Evolutionary conservation across 1,140 invertebrate species (phyloP).

Genomic region (Drosophila sechellia): DNA sequence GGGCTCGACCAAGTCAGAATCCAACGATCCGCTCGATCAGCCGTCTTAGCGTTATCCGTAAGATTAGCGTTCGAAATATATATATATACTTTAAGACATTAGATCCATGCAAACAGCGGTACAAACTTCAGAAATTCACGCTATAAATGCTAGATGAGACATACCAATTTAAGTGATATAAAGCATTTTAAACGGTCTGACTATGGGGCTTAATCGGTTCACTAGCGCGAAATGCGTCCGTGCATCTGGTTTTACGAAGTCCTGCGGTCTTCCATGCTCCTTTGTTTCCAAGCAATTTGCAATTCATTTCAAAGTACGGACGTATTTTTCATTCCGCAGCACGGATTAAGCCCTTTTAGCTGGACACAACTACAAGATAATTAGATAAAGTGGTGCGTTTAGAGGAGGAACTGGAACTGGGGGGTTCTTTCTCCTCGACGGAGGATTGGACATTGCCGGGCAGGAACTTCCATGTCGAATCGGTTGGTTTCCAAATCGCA

Average conservation of each 20-base stretch:
- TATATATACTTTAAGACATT: slow-evolving; percentile 35
- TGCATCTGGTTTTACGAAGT: not conserved
- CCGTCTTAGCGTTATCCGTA: slow-evolving; percentile 25
- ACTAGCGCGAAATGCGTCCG: not conserved
- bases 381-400: not conserved
- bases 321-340: not conserved
- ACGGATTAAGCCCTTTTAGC: not conserved
- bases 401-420: not conserved
- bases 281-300: not conserved
- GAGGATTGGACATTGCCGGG: slow-evolving; percentile 44
- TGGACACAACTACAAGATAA: not conserved
- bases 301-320: not conserved
- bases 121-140: slow-evolving; percentile 57
- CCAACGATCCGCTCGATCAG: slow-evolving; percentile 19
- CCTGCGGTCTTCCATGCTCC: not conserved
- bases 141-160: slow-evolving; percentile 9
- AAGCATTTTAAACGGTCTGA: slow-evolving; percentile 3
- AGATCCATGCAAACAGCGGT: slow-evolving; percentile 71
- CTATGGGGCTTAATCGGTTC: not conserved
- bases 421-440: not conserved
- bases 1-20: slow-evolving; percentile 4
- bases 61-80: slow-evolving; percentile 17
- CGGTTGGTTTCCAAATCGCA: slow-evolving; percentile 1
- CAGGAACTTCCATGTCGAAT: slow-evolving; percentile 19
- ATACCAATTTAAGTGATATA: slow-evolving; percentile 40